Conservation (phyloP, 2,113 vertebrate species). For the Brachyhypopomus occidentalis region DNA sequence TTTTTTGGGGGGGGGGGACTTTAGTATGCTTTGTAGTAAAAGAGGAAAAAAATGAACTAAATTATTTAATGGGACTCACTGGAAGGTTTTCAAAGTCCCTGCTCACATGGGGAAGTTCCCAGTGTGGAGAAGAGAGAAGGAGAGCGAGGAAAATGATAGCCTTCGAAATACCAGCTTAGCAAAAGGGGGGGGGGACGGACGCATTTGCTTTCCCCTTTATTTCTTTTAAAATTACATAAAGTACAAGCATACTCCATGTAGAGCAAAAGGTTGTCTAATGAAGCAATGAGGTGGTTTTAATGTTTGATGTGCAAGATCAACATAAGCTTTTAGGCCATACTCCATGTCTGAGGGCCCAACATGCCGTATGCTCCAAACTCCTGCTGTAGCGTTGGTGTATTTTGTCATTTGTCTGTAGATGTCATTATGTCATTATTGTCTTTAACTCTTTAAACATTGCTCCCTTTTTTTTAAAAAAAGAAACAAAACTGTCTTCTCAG, state of each 20-base stretch:
- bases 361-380: no score
- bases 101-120: slow-evolving; percentile 53
- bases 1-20: slow-evolving; percentile 13
- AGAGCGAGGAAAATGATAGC: slow-evolving; percentile 54
- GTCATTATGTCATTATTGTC: no score
- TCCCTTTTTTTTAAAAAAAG: no score
- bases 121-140: slow-evolving; percentile 18
- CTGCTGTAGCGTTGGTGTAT: no score
- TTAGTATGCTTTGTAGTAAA: slow-evolving; percentile 50
- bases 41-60: slow-evolving; percentile 51
- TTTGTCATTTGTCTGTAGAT: no score
- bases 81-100: slow-evolving; percentile 60
- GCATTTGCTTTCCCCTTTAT: slow-evolving; percentile 20
- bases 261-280: slow-evolving; percentile 35
- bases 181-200: slow-evolving; percentile 33
- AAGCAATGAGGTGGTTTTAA: slow-evolving; percentile 46
- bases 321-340: slow-evolving; percentile 20
- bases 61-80: slow-evolving; percentile 64
- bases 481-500: no score
- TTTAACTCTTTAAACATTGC: no score
- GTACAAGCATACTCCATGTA: slow-evolving; percentile 6
- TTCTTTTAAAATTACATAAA: slow-evolving; percentile 40
- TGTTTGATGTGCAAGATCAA: neutral
- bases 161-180: slow-evolving; percentile 61
- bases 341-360: neutral